Evolutionary conservation across 2,113 vertebrate species (phyloP).

Genomic region (Triplophysa rosa): DNA sequence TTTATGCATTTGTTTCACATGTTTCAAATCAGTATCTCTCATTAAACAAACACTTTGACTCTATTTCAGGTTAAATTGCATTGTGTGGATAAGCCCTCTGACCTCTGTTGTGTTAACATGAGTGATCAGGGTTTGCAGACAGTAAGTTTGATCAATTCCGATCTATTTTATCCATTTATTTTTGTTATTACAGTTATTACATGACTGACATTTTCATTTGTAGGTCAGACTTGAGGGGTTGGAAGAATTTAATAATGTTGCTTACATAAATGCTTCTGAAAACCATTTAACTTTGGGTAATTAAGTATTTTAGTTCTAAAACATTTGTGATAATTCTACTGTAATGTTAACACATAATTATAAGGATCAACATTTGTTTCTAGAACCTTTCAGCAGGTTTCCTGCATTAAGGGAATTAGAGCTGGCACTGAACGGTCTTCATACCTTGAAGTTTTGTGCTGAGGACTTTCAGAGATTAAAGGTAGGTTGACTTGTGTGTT

Average conservation of each 20-base stretch:
- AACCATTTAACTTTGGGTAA: conserved; percentile 81
- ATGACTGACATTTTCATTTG: conserved; percentile 1
- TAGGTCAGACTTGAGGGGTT: conserved; percentile 83
- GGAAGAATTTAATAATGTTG: conserved; percentile 75
- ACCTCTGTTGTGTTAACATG: conserved; percentile 79
- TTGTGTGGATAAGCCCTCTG: conserved; percentile 72
- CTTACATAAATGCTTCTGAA: conserved; percentile 81
- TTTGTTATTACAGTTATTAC: neutral
- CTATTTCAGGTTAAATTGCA: conserved; percentile 76
- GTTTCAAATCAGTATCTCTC: neutral
- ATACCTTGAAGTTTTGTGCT: conserved; percentile 67
- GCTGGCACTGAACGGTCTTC: conserved; percentile 79
- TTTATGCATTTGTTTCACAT: conserved; percentile 1
- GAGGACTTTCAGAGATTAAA: conserved; percentile 80
- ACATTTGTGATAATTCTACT: neutral
- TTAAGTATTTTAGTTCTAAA: neutral
- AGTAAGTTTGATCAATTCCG: conserved; percentile 65
- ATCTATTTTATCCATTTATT: neutral
- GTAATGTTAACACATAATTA: neutral
- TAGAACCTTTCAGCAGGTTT: conserved; percentile 78
- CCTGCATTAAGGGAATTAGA: conserved; percentile 77
- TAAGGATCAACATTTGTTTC: neutral
- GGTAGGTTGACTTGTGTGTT: conserved; percentile 62
- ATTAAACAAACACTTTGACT: conserved; percentile 16
- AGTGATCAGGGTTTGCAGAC: conserved; percentile 74